Percentiles rank a stretch among this genome's conserved stretches.
These are phyloP conservation scores for Ptychoptera contaminata DNA, from an alignment of 2,888 invertebrate genomes.

Conservation along the genomic window DNA sequence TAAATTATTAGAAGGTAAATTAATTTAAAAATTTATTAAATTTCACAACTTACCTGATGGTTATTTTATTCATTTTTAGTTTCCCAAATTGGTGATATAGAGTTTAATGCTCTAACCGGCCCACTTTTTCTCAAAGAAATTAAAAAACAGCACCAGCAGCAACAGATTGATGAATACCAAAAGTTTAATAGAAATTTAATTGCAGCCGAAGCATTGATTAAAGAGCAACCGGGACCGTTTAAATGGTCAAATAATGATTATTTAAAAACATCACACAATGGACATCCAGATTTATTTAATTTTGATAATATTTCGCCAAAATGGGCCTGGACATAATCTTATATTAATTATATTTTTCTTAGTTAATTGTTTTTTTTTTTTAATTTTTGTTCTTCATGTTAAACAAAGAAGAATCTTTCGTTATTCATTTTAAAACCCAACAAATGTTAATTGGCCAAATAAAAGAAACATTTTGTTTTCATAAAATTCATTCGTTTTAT, in stretches of 20 bases:
- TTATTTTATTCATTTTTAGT: conserved; percentile 14
- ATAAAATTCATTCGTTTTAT: too few species aligned
- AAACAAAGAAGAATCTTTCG: too few species aligned
- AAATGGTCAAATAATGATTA: conserved; percentile 24
- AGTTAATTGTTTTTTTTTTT: not conserved
- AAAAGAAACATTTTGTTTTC: too few species aligned
- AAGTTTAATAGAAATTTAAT: not conserved
- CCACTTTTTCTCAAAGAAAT: conserved; percentile 21
- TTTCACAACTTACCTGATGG: not conserved
- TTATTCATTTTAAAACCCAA: too few species aligned
- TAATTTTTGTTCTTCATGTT: not conserved
- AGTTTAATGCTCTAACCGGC: conserved; percentile 28
- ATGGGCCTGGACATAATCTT: conserved; percentile 24
- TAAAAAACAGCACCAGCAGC: not conserved
- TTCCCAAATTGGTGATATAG: conserved; percentile 21
- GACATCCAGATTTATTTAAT: conserved; percentile 29
- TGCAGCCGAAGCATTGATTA: not conserved
- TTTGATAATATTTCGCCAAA: conserved; percentile 26
- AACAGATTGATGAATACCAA: not conserved
- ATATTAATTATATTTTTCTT: not conserved
- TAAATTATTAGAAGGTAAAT: conserved; percentile 22
- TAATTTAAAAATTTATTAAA: not conserved
- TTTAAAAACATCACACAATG: conserved; percentile 20
- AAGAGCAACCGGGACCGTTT: conserved; percentile 21
- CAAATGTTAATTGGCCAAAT: too few species aligned